Conservation (phyloP, 2,888 invertebrate species). For the Polylopha cassiicola region DNA sequence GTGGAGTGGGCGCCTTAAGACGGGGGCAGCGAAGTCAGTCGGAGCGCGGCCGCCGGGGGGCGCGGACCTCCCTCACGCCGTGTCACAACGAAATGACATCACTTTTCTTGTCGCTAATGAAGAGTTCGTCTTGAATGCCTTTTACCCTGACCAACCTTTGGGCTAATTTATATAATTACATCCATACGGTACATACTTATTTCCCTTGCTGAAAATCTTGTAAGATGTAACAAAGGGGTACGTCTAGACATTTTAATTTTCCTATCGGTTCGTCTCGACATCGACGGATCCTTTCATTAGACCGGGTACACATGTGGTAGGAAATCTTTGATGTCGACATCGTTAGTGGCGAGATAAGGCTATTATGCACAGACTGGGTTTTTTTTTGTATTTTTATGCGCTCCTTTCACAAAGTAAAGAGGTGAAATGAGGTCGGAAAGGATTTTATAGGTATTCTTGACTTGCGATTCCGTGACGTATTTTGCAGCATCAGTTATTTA, state of each 20-base stretch:
- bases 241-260: constrained; percentile 77
- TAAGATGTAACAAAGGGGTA: constrained; percentile 56
- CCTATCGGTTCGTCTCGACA: constrained; percentile 62
- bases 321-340: constrained; percentile 65
- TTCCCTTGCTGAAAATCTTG: constrained; percentile 37
- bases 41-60: constrained; percentile 64
- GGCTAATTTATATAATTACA: constrained; percentile 47
- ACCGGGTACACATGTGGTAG: constrained; percentile 57
- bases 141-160: constrained; percentile 46
- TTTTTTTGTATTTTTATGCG: constrained; percentile 36
- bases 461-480: constrained; percentile 4
- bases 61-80: constrained; percentile 62
- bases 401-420: constrained; percentile 18
- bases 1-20: constrained; percentile 36
- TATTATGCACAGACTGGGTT: constrained; percentile 42
- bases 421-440: constrained; percentile 11
- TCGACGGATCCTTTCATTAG: constrained; percentile 69
- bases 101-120: constrained; percentile 77
- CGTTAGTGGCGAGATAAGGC: constrained; percentile 62
- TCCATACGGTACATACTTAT: constrained; percentile 8
- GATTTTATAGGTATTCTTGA: constrained; percentile 6
- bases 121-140: constrained; percentile 68
- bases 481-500: background rate
- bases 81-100: constrained; percentile 74
- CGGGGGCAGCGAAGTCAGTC: constrained; percentile 66